Percentiles rank a stretch among this genome's conserved stretches.
Conservation (phyloP, 2,797 vertebrate species). For the Lithobates pipiens region DNA sequence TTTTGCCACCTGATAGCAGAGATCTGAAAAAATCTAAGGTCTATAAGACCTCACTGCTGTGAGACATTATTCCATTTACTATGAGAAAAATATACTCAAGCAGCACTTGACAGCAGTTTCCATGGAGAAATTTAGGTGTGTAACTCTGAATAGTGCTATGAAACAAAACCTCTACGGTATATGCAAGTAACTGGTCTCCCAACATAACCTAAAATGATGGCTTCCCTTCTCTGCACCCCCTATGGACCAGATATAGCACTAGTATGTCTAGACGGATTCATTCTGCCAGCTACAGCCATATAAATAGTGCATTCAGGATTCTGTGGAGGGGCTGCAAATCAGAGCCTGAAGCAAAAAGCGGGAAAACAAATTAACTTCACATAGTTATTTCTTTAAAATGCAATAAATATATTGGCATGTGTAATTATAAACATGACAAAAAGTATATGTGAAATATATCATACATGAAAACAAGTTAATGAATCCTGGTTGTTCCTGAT, state of each 20-base stretch:
- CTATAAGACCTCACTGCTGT: too few species aligned
- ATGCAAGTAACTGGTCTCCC: neutral
- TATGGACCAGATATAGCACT: too few species aligned
- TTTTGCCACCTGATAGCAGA: too few species aligned
- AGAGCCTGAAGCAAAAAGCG: neutral
- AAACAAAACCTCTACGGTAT: neutral
- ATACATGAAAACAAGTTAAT: too few species aligned
- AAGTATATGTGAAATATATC: too few species aligned
- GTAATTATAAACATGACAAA: neutral
- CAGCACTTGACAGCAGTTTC: neutral
- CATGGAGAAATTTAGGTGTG: slow-evolving; percentile 1
- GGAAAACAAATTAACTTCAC: neutral
- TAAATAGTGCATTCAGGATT: too few species aligned
- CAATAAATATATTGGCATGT: neutral
- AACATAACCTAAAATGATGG: neutral
- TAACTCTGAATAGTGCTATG: neutral
- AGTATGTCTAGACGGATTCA: too few species aligned
- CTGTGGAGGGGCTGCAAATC: neutral
- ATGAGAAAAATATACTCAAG: too few species aligned
- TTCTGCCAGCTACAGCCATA: too few species aligned
- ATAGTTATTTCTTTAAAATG: neutral
- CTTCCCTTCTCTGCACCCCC: neutral
- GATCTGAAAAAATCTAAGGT: too few species aligned
- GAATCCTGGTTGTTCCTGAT: slow-evolving; percentile 11
- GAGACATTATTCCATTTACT: too few species aligned